These are phyloP conservation scores for Sialis fuliginosa DNA, from an alignment of 2,888 invertebrate species.

Conservation along the genomic window DNA sequence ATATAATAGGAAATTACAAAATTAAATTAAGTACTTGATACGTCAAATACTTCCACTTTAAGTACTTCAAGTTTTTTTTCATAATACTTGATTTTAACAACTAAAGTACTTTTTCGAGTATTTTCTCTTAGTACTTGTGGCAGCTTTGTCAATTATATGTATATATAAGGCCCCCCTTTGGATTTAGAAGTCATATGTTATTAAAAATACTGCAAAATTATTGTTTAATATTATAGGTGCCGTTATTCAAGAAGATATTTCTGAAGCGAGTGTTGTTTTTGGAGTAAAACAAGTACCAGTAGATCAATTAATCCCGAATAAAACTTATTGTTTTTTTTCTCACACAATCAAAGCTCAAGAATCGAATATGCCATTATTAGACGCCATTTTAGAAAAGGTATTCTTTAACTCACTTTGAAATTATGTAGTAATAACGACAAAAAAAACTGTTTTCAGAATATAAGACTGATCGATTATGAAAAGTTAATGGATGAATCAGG, in stretches of 20 bases:
- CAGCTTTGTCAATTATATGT: too few relatives aligned
- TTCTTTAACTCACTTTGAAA: background rate
- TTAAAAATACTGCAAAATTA: slow-evolving; percentile 1
- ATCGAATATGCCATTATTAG: slow-evolving; percentile 91
- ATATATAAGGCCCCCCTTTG: too few relatives aligned
- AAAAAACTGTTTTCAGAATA: slow-evolving; percentile 41
- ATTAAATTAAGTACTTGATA: too few relatives aligned
- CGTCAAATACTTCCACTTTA: too few relatives aligned
- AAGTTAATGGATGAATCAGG: slow-evolving; percentile 81
- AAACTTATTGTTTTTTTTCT: slow-evolving; percentile 97
- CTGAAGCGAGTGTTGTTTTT: slow-evolving; percentile 89
- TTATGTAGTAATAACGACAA: background rate
- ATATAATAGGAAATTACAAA: too few relatives aligned
- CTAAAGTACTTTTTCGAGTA: too few relatives aligned
- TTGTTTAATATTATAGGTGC: slow-evolving; percentile 43
- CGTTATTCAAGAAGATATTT: slow-evolving; percentile 85
- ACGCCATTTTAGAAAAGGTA: slow-evolving; percentile 81
- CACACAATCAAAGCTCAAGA: slow-evolving; percentile 99
- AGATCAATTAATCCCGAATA: slow-evolving; percentile 82
- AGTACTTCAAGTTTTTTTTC: too few relatives aligned
- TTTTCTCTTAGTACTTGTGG: too few relatives aligned
- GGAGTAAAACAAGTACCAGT: slow-evolving; percentile 94
- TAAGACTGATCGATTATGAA: slow-evolving; percentile 93
- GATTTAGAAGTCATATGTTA: too few relatives aligned
- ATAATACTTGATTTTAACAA: too few relatives aligned